phyloP scores from a whole-genome alignment of 1,140 invertebrate species.

The Brachionus calyciflorus region DNA sequence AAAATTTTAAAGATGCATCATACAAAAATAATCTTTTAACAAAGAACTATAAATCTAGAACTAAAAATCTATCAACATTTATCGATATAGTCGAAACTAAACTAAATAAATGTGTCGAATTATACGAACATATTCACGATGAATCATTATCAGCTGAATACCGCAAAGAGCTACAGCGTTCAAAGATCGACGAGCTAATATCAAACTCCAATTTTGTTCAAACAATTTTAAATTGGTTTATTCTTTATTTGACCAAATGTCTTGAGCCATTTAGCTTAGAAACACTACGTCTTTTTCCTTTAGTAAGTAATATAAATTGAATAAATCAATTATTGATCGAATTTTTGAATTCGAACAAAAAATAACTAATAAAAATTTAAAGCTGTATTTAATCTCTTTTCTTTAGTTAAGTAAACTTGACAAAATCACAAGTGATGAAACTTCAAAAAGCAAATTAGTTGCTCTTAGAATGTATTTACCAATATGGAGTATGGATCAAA shows the following conservation, averaged over 20 bases:
- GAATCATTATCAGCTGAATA: not conserved
- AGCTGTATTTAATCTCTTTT: not conserved
- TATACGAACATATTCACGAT: not conserved
- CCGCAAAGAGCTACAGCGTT: not conserved
- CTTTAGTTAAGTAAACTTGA: not conserved
- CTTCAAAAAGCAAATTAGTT: not conserved
- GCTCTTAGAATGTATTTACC: not conserved
- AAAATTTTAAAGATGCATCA: not conserved
- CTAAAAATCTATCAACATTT: not conserved
- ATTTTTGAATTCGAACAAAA: not conserved
- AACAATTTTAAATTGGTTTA: conserved; percentile 25
- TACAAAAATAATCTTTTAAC: not conserved
- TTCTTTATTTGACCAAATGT: conserved; percentile 5
- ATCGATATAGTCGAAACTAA: not conserved
- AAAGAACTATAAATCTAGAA: too few relatives aligned
- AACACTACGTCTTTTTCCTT: not conserved
- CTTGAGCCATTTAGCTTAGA: not conserved
- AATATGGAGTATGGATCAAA: not conserved
- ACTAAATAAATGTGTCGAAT: not conserved
- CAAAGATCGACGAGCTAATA: not conserved
- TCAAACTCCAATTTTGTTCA: conserved; percentile 5
- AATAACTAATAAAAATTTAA: too few relatives aligned
- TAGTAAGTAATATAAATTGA: too few relatives aligned
- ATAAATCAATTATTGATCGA: not conserved
- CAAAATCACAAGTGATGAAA: not conserved